A percentile compares a stretch with the other conserved stretches of the same genome.
Conservation (phyloP, 2,888 invertebrate species). For the Apotomis capreana region DNA sequence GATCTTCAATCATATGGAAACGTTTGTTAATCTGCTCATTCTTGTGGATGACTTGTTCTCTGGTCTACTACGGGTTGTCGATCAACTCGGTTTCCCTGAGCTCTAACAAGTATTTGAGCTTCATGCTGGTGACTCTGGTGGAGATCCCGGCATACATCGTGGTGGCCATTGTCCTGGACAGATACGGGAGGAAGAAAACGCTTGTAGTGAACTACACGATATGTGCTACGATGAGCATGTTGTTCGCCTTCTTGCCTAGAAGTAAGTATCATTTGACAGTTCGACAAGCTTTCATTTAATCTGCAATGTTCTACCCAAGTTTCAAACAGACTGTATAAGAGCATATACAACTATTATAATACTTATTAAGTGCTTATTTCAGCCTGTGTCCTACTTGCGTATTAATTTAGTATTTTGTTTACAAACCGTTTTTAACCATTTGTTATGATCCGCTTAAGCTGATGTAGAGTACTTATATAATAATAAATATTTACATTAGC, state of each 20-base stretch:
- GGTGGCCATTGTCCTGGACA: slow-evolving; percentile 86
- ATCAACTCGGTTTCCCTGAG: slow-evolving; percentile 89
- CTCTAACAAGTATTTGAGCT: slow-evolving; percentile 90
- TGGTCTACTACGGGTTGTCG: slow-evolving; percentile 91
- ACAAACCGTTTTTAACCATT: too few relatives aligned
- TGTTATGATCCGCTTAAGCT: too few relatives aligned
- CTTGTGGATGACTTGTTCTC: slow-evolving; percentile 90
- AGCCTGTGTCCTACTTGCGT: too few relatives aligned
- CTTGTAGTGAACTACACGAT: slow-evolving; percentile 84
- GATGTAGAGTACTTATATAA: too few relatives aligned
- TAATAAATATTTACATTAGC: too few relatives aligned
- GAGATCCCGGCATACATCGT: slow-evolving; percentile 90
- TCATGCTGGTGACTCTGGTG: slow-evolving; percentile 85
- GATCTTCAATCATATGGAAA: slow-evolving; percentile 82
- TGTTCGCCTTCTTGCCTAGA: slow-evolving; percentile 84
- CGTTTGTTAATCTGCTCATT: slow-evolving; percentile 87
- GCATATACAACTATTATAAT: too few relatives aligned
- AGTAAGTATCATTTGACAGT: slow-evolving; percentile 68
- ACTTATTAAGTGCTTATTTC: too few relatives aligned
- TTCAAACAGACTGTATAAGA: too few relatives aligned
- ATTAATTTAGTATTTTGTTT: too few relatives aligned
- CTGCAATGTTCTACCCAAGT: too few relatives aligned
- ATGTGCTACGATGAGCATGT: slow-evolving; percentile 84
- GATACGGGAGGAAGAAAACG: slow-evolving; percentile 86
- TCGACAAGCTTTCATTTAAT: not conserved